These are phyloP conservation scores for Echeneis naucrates DNA, from an alignment of 2,797 vertebrate genomes.

Conservation along the genomic window DNA sequence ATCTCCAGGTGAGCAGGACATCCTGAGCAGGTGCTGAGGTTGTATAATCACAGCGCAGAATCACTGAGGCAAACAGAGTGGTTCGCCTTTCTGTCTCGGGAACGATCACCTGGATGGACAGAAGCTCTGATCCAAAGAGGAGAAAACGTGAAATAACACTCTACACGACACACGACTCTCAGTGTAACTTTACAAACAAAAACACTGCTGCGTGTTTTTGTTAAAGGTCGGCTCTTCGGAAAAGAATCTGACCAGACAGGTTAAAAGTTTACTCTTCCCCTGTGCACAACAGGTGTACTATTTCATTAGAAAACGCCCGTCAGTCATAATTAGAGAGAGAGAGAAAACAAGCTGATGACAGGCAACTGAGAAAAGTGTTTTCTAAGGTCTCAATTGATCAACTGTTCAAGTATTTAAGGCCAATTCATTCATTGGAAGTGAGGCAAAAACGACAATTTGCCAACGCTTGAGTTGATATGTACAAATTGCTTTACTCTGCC, in stretches of 20 bases:
- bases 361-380: not conserved
- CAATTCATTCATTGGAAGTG: not conserved
- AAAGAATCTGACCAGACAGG: conserved; percentile 65
- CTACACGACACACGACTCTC: not conserved
- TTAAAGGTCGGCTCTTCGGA: conserved; percentile 7
- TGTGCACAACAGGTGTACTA: not conserved
- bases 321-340: conserved; percentile 11
- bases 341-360: conserved; percentile 26
- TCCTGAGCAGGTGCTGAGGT: conserved; percentile 91
- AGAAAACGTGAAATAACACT: not conserved
- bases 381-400: not conserved
- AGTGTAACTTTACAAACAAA: not conserved
- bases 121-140: conserved; percentile 67
- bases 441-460: not conserved
- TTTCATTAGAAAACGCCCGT: conserved; percentile 25
- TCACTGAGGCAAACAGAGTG: conserved; percentile 89
- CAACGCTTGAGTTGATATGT: not conserved
- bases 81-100: conserved; percentile 76
- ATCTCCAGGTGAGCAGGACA: conserved; percentile 94
- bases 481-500: not conserved
- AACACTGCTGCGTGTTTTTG: not conserved
- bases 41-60: conserved; percentile 87
- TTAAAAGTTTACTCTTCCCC: conserved; percentile 40
- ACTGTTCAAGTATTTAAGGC: too few species aligned
- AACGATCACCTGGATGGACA: conserved; percentile 83